Conservation (phyloP, 37 sponge, comb jelly and placozoan genomes). For the Petrosia ficiformis region DNA sequence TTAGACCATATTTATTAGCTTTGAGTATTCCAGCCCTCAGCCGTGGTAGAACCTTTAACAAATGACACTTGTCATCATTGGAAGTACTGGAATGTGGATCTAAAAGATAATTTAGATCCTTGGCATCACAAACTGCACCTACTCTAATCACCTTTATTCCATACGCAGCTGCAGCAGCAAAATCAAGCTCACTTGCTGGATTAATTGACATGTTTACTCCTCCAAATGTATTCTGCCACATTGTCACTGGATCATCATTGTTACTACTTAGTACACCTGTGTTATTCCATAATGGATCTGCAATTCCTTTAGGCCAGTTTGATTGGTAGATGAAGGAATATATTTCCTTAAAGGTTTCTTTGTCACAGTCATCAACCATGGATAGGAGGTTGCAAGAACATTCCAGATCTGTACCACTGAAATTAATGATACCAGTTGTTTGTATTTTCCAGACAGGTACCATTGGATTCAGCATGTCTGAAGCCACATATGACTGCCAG, state of each 20-base stretch:
- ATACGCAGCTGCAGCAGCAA: conserved; percentile 30
- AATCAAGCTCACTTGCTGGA: conserved; percentile 37
- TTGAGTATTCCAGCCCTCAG: conserved; percentile 1
- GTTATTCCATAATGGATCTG: neutral
- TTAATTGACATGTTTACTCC: conserved; percentile 54
- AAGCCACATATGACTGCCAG: neutral
- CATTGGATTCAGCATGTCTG: neutral
- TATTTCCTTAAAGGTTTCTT: neutral
- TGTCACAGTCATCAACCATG: neutral
- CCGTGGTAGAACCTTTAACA: conserved; percentile 13
- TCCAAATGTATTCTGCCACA: conserved; percentile 42
- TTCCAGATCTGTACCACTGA: neutral
- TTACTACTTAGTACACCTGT: too few relatives aligned
- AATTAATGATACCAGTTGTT: neutral
- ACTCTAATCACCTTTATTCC: conserved; percentile 46
- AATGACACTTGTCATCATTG: conserved; percentile 23
- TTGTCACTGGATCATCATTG: too few relatives aligned
- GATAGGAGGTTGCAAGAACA: neutral
- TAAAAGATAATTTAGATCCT: conserved; percentile 44
- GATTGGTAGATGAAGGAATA: neutral
- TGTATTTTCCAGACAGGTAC: neutral
- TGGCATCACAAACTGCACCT: conserved; percentile 47
- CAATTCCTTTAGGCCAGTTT: neutral
- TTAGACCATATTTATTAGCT: conserved; percentile 14
- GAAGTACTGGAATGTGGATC: neutral